Conservation (phyloP, 2,113 vertebrate genomes). For the Esox niger region DNA sequence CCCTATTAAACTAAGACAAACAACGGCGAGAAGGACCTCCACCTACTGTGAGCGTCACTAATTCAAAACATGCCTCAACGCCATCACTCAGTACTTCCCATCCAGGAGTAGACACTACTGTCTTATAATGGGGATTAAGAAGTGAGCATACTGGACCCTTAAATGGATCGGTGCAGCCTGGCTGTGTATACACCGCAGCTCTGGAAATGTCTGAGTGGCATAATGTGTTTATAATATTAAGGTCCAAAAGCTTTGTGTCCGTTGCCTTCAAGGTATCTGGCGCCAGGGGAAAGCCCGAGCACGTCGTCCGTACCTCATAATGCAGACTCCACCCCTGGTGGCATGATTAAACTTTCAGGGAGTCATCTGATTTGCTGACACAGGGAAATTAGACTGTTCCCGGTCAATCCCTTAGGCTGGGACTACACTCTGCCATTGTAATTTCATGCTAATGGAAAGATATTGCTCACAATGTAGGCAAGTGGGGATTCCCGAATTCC, state of each 20-base stretch:
- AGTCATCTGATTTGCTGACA: slow-evolving; percentile 57
- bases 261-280: slow-evolving; percentile 10
- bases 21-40: too few species aligned
- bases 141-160: too few species aligned
- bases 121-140: too few species aligned
- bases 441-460: slow-evolving; percentile 61
- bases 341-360: slow-evolving; percentile 59
- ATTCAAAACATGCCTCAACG: too few species aligned
- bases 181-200: slow-evolving; percentile 19
- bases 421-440: slow-evolving; percentile 47
- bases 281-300: slow-evolving; percentile 23
- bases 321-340: slow-evolving; percentile 49
- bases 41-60: too few species aligned
- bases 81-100: too few species aligned
- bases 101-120: too few species aligned
- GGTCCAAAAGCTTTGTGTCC: slow-evolving; percentile 30
- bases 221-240: too few species aligned
- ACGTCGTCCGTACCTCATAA: slow-evolving; percentile 43
- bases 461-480: slow-evolving; percentile 48
- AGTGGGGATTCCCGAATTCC: slow-evolving; percentile 50
- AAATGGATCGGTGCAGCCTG: too few species aligned
- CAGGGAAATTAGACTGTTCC: slow-evolving; percentile 59
- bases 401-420: slow-evolving; percentile 54
- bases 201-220: slow-evolving; percentile 16
- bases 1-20: too few species aligned